phyloP scores from a whole-genome alignment of 2,888 invertebrate species.

The Lathronympha strigana region DNA sequence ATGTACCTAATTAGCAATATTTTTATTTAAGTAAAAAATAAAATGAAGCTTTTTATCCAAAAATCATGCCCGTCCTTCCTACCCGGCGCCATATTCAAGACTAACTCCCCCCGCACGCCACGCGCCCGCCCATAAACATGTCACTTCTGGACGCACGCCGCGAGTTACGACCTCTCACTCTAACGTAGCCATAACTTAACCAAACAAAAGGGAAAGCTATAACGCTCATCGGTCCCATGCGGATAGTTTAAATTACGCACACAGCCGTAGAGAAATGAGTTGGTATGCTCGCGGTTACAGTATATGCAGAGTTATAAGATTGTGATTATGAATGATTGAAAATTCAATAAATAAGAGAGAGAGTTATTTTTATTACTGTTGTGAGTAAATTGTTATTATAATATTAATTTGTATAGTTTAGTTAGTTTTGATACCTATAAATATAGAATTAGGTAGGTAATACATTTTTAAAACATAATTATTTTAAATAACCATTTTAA shows the following conservation, averaged over 20 bases:
- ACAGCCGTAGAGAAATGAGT: conserved; percentile 76
- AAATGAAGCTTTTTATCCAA: conserved; percentile 9
- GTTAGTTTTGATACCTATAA: too few relatives aligned
- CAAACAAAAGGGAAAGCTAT: conserved; percentile 84
- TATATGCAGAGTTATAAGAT: conserved; percentile 35
- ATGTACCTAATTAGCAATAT: neutral
- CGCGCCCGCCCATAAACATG: conserved; percentile 84
- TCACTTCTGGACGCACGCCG: conserved; percentile 75
- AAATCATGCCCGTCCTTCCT: conserved; percentile 44
- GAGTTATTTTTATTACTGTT: too few relatives aligned
- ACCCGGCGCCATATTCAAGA: conserved; percentile 78
- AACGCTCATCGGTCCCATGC: conserved; percentile 82
- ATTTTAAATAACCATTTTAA: too few relatives aligned
- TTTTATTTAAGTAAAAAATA: conserved; percentile 32
- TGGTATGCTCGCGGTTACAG: conserved; percentile 68
- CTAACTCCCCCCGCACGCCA: conserved; percentile 70
- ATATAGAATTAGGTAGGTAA: too few relatives aligned
- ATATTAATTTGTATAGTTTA: too few relatives aligned
- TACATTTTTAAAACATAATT: too few relatives aligned
- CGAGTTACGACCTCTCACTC: conserved; percentile 84
- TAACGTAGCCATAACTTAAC: conserved; percentile 80
- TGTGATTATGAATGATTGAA: neutral
- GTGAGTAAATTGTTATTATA: too few relatives aligned
- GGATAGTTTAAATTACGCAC: conserved; percentile 84
- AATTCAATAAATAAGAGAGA: neutral